Conservation (phyloP, 92 coral and sea anemone species). For the Porites divaricata region DNA sequence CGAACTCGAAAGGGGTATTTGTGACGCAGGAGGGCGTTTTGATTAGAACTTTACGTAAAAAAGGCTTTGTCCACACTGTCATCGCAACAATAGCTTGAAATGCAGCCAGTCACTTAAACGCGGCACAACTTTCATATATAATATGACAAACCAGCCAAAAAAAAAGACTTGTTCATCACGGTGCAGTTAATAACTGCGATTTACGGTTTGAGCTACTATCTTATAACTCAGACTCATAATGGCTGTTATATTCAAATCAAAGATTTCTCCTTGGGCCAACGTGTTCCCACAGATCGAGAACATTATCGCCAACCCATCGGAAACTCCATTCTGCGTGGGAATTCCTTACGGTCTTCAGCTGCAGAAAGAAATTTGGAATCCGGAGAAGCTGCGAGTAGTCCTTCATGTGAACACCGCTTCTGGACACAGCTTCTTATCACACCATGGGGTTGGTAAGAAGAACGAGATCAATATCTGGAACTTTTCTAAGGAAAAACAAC, state of each 20-base stretch:
- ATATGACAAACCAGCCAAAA: too few species aligned
- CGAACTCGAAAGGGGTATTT: background rate
- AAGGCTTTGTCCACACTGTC: background rate
- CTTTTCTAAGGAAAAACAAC: slow-evolving; percentile 62
- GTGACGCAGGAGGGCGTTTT: background rate
- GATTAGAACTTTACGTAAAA: slow-evolving; percentile 30
- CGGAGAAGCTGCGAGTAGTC: slow-evolving; percentile 70
- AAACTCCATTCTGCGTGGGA: slow-evolving; percentile 45
- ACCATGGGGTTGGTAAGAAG: slow-evolving; percentile 92
- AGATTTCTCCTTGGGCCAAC: slow-evolving; percentile 78
- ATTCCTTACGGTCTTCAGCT: slow-evolving; percentile 85
- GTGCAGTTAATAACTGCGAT: background rate
- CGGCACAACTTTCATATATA: too few species aligned
- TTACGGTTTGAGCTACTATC: background rate
- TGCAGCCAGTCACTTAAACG: background rate
- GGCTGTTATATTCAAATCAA: slow-evolving; percentile 56
- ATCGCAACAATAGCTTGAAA: background rate
- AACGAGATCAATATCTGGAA: slow-evolving; percentile 89
- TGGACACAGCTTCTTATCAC: slow-evolving; percentile 79
- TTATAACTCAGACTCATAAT: background rate
- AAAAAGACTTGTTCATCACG: too few species aligned
- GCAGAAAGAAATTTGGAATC: slow-evolving; percentile 71
- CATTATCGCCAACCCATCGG: slow-evolving; percentile 44
- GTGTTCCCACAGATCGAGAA: slow-evolving; percentile 49
- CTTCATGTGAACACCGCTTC: slow-evolving; percentile 56